Percentiles rank a stretch among this genome's conserved stretches.
phyloP scores from a whole-genome alignment of 2,113 vertebrate genomes.

The Cololabis saira region DNA sequence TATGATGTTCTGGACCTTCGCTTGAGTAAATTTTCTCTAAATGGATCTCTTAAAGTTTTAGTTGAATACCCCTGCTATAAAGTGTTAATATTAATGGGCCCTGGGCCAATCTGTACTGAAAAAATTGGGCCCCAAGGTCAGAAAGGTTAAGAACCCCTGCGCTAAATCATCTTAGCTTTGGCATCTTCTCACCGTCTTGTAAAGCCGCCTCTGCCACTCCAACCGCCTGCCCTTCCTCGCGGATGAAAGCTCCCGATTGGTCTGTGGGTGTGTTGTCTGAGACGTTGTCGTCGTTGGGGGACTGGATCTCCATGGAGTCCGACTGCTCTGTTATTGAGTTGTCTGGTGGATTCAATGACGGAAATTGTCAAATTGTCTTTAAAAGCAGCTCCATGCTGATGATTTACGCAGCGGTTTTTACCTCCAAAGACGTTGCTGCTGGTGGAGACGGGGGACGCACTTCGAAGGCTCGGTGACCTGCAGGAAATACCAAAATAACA shows the following conservation, averaged over 20 bases:
- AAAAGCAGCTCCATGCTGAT: accelerated
- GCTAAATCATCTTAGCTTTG: too few relatives aligned
- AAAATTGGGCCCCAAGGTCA: too few relatives aligned
- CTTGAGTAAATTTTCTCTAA: too few relatives aligned
- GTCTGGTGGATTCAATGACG: conserved; percentile 39
- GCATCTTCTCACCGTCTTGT: conserved; percentile 72
- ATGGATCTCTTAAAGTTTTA: too few relatives aligned
- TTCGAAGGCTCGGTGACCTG: conserved; percentile 56
- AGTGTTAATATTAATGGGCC: too few relatives aligned
- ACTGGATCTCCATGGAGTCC: conserved; percentile 51
- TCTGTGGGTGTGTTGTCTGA: conserved; percentile 29
- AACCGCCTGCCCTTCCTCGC: not conserved
- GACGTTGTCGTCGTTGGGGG: conserved; percentile 52
- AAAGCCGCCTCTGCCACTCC: conserved; percentile 79
- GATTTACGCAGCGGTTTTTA: conserved; percentile 12
- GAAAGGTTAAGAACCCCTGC: too few relatives aligned
- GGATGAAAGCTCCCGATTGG: conserved; percentile 45
- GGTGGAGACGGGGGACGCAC: conserved; percentile 49
- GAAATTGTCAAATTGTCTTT: not conserved
- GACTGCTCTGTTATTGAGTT: conserved; percentile 53
- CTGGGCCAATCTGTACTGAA: too few relatives aligned
- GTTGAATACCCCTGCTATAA: too few relatives aligned
- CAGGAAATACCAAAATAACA: not conserved
- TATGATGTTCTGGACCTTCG: too few relatives aligned
- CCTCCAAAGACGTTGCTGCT: conserved; percentile 58